phyloP scores from a whole-genome alignment of 2,888 invertebrate genomes.

The Apamea anceps region DNA sequence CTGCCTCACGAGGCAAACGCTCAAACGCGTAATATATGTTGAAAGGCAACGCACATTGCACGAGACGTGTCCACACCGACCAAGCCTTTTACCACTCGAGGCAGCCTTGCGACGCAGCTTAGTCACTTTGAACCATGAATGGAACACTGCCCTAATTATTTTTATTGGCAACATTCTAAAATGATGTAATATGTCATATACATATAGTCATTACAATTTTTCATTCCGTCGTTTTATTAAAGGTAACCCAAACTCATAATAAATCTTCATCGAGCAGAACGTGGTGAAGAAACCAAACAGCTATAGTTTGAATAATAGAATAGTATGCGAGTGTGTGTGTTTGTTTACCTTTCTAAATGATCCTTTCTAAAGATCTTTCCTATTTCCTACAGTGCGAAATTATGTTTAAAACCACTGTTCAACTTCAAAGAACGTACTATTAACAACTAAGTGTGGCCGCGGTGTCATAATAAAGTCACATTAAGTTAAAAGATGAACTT shows the following conservation, averaged over 20 bases:
- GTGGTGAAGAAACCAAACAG: background rate
- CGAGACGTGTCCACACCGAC: background rate
- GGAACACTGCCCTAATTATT: too few relatives aligned
- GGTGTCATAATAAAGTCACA: slow-evolving; percentile 39
- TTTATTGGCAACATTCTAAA: too few relatives aligned
- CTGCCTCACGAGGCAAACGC: background rate
- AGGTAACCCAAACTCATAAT: too few relatives aligned
- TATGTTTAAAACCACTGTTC: slow-evolving; percentile 7
- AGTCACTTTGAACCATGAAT: background rate
- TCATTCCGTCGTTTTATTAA: too few relatives aligned
- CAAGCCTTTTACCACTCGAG: background rate
- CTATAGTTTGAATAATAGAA: background rate
- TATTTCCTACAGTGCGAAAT: slow-evolving; percentile 49
- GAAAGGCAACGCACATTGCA: background rate
- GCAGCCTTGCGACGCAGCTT: background rate
- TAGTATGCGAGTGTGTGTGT: background rate
- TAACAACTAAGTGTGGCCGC: slow-evolving; percentile 22
- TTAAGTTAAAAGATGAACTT: slow-evolving; percentile 42
- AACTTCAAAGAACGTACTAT: slow-evolving; percentile 28
- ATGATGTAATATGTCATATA: too few relatives aligned
- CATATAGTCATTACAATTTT: too few relatives aligned
- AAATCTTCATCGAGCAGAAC: background rate
- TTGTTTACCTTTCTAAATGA: slow-evolving; percentile 10
- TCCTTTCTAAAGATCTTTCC: background rate
- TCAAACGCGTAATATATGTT: background rate